These are phyloP conservation scores for Camponotus vicinus DNA, from an alignment of 1,140 invertebrate species.

Conservation along the genomic window DNA sequence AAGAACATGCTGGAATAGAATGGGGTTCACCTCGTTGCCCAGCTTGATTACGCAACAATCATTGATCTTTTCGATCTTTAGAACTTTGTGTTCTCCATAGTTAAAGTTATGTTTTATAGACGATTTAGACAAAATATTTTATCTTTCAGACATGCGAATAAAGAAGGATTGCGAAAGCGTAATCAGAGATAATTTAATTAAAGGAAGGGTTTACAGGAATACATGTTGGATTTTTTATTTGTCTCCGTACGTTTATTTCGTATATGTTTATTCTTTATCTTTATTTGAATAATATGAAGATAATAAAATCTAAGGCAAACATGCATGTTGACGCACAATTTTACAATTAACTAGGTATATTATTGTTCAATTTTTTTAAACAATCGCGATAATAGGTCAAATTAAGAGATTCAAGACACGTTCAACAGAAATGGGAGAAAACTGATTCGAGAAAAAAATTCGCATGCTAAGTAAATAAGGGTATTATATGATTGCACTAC, in stretches of 20 bases:
- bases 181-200: background rate
- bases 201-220: background rate
- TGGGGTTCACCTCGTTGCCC: conserved; percentile 63
- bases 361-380: background rate
- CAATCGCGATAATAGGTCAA: background rate
- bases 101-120: conserved; percentile 14
- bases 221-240: background rate
- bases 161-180: background rate
- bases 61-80: conserved; percentile 70
- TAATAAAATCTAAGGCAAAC: background rate
- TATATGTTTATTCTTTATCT: conserved; percentile 9
- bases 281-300: background rate
- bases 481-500: background rate
- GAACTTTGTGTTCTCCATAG: conserved; percentile 56
- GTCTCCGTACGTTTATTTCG: background rate
- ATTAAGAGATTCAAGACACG: background rate
- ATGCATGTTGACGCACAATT: background rate
- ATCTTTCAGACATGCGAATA: background rate
- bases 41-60: conserved; percentile 72
- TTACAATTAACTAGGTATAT: background rate
- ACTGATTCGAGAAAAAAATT: conserved; percentile 6
- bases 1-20: conserved; percentile 22
- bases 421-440: background rate
- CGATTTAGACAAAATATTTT: background rate
- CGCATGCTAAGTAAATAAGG: background rate